Conservation (phyloP, 2,888 invertebrate species). For the Teleogryllus oceanicus region DNA sequence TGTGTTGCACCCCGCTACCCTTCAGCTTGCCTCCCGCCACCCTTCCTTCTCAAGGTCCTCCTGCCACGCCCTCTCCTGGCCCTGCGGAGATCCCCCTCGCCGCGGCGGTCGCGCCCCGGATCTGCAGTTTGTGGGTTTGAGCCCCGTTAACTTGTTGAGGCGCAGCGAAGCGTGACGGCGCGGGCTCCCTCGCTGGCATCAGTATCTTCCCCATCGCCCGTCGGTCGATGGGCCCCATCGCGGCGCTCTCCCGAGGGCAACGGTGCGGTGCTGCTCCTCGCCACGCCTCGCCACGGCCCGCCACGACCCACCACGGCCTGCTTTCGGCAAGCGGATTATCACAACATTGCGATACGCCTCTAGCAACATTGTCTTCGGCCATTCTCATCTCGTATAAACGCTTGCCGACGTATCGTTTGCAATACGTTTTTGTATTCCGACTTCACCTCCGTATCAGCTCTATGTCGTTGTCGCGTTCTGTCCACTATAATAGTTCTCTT, state of each 20-base stretch:
- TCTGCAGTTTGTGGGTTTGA: constrained; percentile 18
- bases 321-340: background rate
- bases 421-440: no score
- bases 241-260: no score
- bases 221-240: no score
- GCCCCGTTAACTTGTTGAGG: constrained; percentile 9
- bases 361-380: no score
- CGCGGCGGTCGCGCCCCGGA: background rate
- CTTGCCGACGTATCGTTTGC: no score
- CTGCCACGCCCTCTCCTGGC: background rate
- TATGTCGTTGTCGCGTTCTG: no score
- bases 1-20: no score
- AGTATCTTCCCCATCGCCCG: background rate
- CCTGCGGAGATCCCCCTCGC: background rate
- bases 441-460: no score
- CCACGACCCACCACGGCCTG: background rate
- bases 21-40: background rate
- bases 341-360: no score
- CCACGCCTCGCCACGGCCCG: background rate
- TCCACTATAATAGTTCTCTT: no score
- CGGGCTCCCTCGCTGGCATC: background rate
- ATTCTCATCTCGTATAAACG: no score
- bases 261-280: no score
- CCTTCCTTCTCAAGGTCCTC: background rate
- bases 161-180: background rate